Base-by-base conservation (phyloP, 2,113 vertebrate species). In the Strix uralensis region DNA sequence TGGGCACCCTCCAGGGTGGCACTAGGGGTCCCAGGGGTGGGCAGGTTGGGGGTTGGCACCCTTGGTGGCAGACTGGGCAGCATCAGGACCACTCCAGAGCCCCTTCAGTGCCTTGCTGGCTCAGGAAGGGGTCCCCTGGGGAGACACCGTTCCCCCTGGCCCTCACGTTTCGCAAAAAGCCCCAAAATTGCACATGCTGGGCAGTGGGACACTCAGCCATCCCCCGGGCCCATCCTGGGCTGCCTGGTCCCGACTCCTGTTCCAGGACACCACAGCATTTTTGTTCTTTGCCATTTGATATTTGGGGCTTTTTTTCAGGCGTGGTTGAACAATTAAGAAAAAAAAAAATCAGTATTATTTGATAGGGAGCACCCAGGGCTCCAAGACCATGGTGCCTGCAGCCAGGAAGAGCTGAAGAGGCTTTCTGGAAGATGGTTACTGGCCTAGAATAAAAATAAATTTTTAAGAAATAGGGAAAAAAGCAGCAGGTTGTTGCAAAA, bases 151-250 rank as follows among this genome's bases (percentile, higher is more conserved):
- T 5, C 29, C 2, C 3, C 15, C 5, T 4, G 3, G 25, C 27
- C 7, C 8, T 65, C 42, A 5, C 0, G 4, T 30, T 59, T 42
- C 44, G 44, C 38, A 5, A 52, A 27, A 75, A 20, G 0, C 0
- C 2, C 21, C 11, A 7, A 25, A 74, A 67, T 5, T 16, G 36
- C 8, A 16, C 6, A 0, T 11, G 34, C 25, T 3, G 2, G 57
- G 57, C 72, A 29, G 6, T 9, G 10, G 58, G 51, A 40, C 4
- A 2, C 15, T 1, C 30, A 73, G 30, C 18, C 25, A 16, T 5
- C 4, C 3, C 3, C 36, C 19, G 17, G 26, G 55, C 34, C 32
- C 49, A 36, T 14, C 27, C 26, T 2, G 0, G 22, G 23, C 57
- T 63, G 22, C 40, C 44, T 1, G 0, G 10, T 30, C 25, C 42